Conservation (phyloP, 2,888 invertebrate genomes). For the Polyploca ridens region DNA sequence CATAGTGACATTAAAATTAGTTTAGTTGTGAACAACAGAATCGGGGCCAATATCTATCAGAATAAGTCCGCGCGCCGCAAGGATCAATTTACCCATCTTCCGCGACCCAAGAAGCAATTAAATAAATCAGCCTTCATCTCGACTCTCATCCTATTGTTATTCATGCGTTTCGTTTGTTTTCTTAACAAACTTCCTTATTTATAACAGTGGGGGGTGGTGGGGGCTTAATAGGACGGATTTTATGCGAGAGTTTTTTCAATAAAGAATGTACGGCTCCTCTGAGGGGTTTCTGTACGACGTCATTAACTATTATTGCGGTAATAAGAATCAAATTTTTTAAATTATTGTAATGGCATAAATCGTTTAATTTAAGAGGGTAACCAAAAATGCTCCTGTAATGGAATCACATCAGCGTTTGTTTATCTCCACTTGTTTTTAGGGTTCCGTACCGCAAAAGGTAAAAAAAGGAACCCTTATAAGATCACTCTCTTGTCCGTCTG, state of each 20-base stretch:
- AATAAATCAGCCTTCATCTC: constrained; percentile 39
- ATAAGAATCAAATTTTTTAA: not conserved
- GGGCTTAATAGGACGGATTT: constrained; percentile 17
- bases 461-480: no score
- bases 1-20: no score
- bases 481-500: no score
- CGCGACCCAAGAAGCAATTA: constrained; percentile 31
- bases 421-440: no score
- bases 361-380: not conserved
- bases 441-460: no score
- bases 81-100: constrained; percentile 26
- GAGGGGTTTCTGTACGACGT: constrained; percentile 16
- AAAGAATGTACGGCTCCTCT: constrained; percentile 20
- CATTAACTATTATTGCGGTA: constrained; percentile 1
- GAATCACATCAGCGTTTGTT: no score
- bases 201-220: constrained; percentile 22
- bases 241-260: constrained; percentile 20
- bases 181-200: constrained; percentile 57
- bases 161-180: constrained; percentile 55
- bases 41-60: not conserved
- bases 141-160: constrained; percentile 50
- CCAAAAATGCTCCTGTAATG: not conserved
- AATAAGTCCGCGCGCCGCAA: constrained; percentile 5
- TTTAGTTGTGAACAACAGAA: no score
- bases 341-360: not conserved